Conservation (phyloP, 2,888 invertebrate genomes). For the Gandaritis pyraliata region DNA sequence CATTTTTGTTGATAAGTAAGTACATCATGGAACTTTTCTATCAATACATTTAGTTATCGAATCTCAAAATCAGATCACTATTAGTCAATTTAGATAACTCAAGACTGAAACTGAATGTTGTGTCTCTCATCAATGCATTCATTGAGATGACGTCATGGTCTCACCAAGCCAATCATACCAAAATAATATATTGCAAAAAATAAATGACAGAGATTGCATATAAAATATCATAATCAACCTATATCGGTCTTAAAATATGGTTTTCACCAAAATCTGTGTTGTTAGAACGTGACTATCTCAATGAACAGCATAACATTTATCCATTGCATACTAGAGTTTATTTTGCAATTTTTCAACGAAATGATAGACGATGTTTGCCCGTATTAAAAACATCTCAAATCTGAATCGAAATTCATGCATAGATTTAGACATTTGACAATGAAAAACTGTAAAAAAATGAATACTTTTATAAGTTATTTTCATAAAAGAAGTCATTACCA, state of each 20-base stretch:
- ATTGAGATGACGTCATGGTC: constrained; percentile 21
- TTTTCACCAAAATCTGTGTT: no score
- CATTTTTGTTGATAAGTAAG: neutral
- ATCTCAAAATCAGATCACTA: constrained; percentile 56
- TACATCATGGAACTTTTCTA: constrained; percentile 40
- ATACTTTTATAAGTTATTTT: no score
- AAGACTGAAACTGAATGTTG: constrained; percentile 77
- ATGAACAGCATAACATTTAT: constrained; percentile 7
- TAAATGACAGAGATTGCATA: no score
- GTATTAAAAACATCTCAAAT: neutral
- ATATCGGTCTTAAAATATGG: neutral
- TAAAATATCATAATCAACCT: no score
- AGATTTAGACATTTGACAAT: no score
- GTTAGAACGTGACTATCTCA: constrained; percentile 9
- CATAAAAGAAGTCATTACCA: no score
- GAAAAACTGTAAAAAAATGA: no score
- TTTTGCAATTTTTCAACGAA: constrained; percentile 25
- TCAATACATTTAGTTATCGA: constrained; percentile 41
- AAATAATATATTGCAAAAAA: no score
- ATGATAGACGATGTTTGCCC: constrained; percentile 17
- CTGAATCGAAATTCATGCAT: no score
- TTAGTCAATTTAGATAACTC: constrained; percentile 77
- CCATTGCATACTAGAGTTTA: constrained; percentile 23
- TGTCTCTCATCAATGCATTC: constrained; percentile 44
- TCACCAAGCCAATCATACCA: no score